These are phyloP conservation scores for Nomada fabriciana DNA, from an alignment of 2,888 invertebrate genomes.

Conservation along the genomic window DNA sequence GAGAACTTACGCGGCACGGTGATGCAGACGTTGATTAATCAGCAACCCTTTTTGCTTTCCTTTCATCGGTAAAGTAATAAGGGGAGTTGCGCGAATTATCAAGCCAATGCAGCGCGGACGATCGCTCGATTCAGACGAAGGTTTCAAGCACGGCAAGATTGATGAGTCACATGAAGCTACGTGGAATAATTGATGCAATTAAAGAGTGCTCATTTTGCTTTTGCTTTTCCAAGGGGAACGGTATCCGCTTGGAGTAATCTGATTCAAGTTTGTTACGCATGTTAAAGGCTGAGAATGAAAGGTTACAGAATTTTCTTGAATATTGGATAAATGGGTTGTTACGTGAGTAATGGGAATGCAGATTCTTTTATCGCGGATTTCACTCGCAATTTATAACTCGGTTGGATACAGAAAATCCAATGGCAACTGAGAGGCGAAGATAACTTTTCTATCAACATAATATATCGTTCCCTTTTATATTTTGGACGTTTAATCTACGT, in stretches of 20 bases:
- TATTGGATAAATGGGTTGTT: not conserved
- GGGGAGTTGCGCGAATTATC: constrained; percentile 50
- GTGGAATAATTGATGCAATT: constrained; percentile 49
- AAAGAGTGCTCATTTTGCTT: constrained; percentile 32
- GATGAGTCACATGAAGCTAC: constrained; percentile 23
- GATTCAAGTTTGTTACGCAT: constrained; percentile 28
- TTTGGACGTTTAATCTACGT: too few relatives aligned
- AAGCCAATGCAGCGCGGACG: constrained; percentile 20
- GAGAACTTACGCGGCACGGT: constrained; percentile 11
- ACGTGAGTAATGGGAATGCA: not conserved
- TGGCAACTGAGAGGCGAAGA: too few relatives aligned
- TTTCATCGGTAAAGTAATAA: constrained; percentile 37
- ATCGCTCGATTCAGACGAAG: constrained; percentile 30
- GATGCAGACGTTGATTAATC: constrained; percentile 55
- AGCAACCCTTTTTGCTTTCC: constrained; percentile 37
- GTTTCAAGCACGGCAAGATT: constrained; percentile 16
- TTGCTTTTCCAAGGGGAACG: constrained; percentile 7
- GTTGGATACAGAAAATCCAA: too few relatives aligned
- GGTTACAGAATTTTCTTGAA: not conserved
- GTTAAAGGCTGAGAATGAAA: not conserved
- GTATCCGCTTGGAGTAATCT: constrained; percentile 13
- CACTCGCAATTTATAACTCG: too few relatives aligned
- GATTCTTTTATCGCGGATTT: not conserved
- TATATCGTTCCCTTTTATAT: too few relatives aligned
- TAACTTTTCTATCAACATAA: too few relatives aligned